These are phyloP conservation scores for Siniperca obscura DNA, from an alignment of 2,797 vertebrate genomes.

Conservation along the genomic window DNA sequence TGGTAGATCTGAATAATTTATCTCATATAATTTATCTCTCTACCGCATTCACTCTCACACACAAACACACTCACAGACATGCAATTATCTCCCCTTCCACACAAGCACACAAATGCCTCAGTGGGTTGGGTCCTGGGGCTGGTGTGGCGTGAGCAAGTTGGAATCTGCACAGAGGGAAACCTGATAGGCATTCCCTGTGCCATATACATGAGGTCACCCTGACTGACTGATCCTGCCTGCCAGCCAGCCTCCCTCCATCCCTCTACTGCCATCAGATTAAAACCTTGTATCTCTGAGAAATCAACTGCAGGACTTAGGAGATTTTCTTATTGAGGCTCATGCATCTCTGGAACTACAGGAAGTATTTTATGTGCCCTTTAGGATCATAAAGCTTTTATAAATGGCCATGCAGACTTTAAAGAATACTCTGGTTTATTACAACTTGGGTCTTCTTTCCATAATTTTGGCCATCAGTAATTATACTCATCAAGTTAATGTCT, in stretches of 20 bases:
- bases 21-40: conserved; percentile 79
- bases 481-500: not conserved
- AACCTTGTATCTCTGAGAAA: conserved; percentile 54
- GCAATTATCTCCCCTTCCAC: conserved; percentile 47
- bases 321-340: conserved; percentile 39
- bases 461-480: conserved; percentile 12
- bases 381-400: conserved; percentile 56
- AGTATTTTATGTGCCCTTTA: conserved; percentile 45
- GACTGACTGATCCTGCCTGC: conserved; percentile 75
- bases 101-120: conserved; percentile 53
- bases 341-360: conserved; percentile 36
- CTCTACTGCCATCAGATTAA: conserved; percentile 47
- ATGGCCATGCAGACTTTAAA: conserved; percentile 36
- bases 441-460: conserved; percentile 35
- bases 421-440: conserved; percentile 36
- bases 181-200: conserved; percentile 82
- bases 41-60: conserved; percentile 59
- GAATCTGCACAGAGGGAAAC: conserved; percentile 83
- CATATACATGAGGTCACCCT: conserved; percentile 86
- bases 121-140: conserved; percentile 66
- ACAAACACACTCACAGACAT: conserved; percentile 43
- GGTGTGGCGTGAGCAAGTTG: conserved; percentile 73
- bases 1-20: conserved; percentile 78
- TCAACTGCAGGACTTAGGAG: conserved; percentile 39
- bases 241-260: conserved; percentile 53